Evolutionary conservation across 2,888 invertebrate genomes (phyloP).

Genomic region (Calameuta pallipes): DNA sequence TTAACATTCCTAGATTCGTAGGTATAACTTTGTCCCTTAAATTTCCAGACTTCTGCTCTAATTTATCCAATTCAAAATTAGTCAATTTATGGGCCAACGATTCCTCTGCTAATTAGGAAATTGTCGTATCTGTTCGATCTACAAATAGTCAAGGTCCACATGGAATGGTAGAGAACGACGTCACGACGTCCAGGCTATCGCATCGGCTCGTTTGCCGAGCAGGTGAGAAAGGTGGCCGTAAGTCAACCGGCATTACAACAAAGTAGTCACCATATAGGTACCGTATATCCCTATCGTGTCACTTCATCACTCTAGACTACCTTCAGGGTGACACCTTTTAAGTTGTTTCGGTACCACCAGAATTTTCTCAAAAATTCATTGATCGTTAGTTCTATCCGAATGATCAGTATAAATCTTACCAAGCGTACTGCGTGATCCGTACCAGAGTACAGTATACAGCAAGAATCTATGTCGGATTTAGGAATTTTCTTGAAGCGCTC

Average conservation of each 20-base stretch:
- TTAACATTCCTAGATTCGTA: neutral
- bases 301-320: constrained; percentile 34
- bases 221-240: constrained; percentile 40
- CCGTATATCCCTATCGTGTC: constrained; percentile 36
- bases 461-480: neutral
- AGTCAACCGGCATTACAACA: constrained; percentile 43
- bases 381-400: neutral
- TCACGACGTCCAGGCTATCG: constrained; percentile 22
- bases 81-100: neutral
- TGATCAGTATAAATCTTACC: neutral
- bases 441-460: neutral
- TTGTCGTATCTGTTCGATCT: constrained; percentile 24
- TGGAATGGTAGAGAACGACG: constrained; percentile 34
- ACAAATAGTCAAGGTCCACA: constrained; percentile 33
- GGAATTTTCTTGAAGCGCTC: neutral
- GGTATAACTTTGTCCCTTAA: neutral
- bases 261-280: constrained; percentile 33
- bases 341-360: neutral
- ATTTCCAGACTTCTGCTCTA: neutral
- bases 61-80: neutral
- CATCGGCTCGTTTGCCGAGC: constrained; percentile 39
- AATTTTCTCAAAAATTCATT: neutral
- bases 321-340: neutral
- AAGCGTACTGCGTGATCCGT: neutral
- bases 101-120: constrained; percentile 28